Base-by-base conservation (phyloP, 2,113 vertebrate species). In the Rallus limicola region DNA sequence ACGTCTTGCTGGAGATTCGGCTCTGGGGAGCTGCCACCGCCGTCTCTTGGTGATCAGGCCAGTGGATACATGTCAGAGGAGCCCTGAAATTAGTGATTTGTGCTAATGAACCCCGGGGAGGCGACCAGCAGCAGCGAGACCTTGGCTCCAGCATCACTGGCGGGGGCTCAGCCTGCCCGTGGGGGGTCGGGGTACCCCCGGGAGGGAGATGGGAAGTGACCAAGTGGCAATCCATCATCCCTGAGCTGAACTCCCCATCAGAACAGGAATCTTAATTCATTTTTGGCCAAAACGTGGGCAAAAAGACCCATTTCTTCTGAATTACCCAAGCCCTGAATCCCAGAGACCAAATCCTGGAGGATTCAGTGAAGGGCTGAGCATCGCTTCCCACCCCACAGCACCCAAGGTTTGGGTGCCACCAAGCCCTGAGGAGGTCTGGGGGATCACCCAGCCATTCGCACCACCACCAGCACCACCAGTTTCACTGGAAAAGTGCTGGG, bases 351-450 rank as follows among this genome's bases (percentile, higher is more conserved):
- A 71, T 3, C 36, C 63, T 3, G 25, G 25, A 14, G 74, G 60
- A 5, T 28, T 46, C 53, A 13, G 8, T 5, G 6, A 4, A 2
- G 20, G n/a, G 64, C 7, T 0, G 6, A 3, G 13, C 34, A 0
- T 44, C 8, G 0, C 23, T 46, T 31, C 36, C 63, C 38, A 48
- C 25, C n/a, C 18, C 29, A 5, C 3, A 2, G 9, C 13, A 0
- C 52, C 3, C 14, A 25, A 25, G 64, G 5, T 16, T 50, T 29
- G 36, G 44, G 44, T 46, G 44, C 44, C 44, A 48, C 48, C 48
- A 48, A 40, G 67, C 58, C 1, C 28, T 3, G 52, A 3, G 8
- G 38, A 31, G 63, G 16, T 21, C 1, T 4, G 16, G 18, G 34
- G 33, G 10, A 7, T 58, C 63, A 13, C n/a, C 1, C 26, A 19